phyloP scores from a whole-genome alignment of 2,113 vertebrate genomes.

The Romanogobio albipinnatus region DNA sequence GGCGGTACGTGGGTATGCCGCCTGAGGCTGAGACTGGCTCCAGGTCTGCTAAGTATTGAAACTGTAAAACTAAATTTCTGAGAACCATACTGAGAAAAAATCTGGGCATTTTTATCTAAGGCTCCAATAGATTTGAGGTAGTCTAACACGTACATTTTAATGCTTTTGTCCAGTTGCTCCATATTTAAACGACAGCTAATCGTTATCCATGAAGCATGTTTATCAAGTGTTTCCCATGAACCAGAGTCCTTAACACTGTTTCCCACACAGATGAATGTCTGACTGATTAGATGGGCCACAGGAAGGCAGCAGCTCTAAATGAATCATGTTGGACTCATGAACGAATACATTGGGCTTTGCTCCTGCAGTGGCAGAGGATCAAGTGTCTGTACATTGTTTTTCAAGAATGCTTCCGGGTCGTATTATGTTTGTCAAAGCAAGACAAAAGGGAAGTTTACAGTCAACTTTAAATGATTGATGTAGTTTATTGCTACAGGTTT shows the following conservation, averaged over 20 bases:
- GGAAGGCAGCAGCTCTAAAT: constrained; percentile 49
- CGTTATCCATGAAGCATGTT: neutral
- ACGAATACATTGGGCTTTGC: constrained; percentile 35
- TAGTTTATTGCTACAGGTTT: neutral
- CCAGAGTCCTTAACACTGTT: neutral
- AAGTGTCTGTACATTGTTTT: neutral
- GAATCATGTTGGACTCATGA: constrained; percentile 50
- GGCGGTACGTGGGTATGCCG: constrained; percentile 12
- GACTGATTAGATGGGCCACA: neutral
- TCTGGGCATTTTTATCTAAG: neutral
- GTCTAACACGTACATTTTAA: neutral
- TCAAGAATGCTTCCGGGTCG: constrained; percentile 38
- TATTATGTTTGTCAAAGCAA: constrained; percentile 36
- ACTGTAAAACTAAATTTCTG: constrained; percentile 12
- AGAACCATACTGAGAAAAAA: neutral
- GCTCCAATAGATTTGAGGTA: neutral
- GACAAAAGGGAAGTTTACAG: neutral
- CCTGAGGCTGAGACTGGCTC: constrained; percentile 18
- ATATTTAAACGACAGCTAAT: neutral
- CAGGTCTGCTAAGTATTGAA: constrained; percentile 18
- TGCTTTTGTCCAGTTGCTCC: neutral
- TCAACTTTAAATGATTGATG: neutral
- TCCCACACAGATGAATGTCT: neutral
- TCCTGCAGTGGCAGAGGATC: constrained; percentile 15
- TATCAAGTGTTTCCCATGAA: neutral